A percentile compares a stretch with the other conserved stretches of the same genome.
phyloP scores from a whole-genome alignment of 2,888 invertebrate species.

The Hirtodrosophila trivittata region DNA sequence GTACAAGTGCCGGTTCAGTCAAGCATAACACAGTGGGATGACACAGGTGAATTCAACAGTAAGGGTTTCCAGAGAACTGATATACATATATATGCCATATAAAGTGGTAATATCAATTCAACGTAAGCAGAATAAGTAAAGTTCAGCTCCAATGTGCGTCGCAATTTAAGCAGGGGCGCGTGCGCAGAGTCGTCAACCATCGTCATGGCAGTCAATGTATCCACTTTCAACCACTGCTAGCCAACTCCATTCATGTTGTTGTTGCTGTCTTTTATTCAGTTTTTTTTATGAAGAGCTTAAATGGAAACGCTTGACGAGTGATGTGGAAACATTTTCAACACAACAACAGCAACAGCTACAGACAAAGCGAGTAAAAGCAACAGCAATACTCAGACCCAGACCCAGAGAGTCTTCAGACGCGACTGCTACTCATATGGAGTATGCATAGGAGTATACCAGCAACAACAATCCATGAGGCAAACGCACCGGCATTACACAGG shows the following conservation, averaged over 20 bases:
- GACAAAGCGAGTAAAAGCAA: constrained; percentile 35
- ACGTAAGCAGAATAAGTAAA: background rate
- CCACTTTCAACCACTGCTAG: constrained; percentile 66
- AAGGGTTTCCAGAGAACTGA: constrained; percentile 42
- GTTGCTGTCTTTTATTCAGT: constrained; percentile 54
- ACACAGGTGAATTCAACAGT: constrained; percentile 46
- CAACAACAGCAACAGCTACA: constrained; percentile 49
- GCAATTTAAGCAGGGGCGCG: constrained; percentile 76
- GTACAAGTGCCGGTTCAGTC: constrained; percentile 45
- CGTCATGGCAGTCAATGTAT: constrained; percentile 69
- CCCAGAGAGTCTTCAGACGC: constrained; percentile 63
- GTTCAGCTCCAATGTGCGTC: constrained; percentile 50
- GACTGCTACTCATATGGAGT: constrained; percentile 42
- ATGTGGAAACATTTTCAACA: constrained; percentile 84
- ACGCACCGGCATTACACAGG: constrained; percentile 77
- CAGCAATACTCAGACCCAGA: constrained; percentile 47
- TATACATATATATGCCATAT: background rate
- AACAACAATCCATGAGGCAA: constrained; percentile 31
- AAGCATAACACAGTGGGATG: constrained; percentile 44
- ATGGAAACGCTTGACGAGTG: constrained; percentile 84
- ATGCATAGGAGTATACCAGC: constrained; percentile 33
- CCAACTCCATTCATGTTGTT: constrained; percentile 20
- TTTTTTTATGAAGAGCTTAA: constrained; percentile 64
- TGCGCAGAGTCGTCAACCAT: constrained; percentile 71
- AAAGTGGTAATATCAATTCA: constrained; percentile 4